phyloP scores from a whole-genome alignment of 2,113 vertebrate genomes.

The Pelusios castaneus region DNA sequence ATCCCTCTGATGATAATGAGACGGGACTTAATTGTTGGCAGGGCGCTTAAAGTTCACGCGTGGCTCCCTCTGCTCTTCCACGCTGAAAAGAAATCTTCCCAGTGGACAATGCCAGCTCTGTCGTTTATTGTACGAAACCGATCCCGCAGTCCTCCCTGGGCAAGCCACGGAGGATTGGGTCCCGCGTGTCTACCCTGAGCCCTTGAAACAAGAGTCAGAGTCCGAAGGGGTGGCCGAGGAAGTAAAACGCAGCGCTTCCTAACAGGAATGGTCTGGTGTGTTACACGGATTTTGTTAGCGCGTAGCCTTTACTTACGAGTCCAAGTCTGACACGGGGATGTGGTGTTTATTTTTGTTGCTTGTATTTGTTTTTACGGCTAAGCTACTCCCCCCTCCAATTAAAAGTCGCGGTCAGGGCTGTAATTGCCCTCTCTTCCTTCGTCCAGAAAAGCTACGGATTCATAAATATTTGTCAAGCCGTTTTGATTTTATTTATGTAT shows the following conservation, averaged over 20 bases:
- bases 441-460: background rate
- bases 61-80: background rate
- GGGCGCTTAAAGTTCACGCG: background rate
- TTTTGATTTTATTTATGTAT: no score
- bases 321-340: slow-evolving; percentile 27
- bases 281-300: no score
- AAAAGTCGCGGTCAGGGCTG: slow-evolving; percentile 63
- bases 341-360: slow-evolving; percentile 7
- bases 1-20: background rate
- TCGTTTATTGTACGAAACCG: background rate
- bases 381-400: slow-evolving; percentile 57
- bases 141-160: background rate
- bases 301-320: slow-evolving; percentile 79
- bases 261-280: background rate
- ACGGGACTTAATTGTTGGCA: background rate
- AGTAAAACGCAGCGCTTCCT: background rate
- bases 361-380: slow-evolving; percentile 12
- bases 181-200: background rate
- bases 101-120: no score
- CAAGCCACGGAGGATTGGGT: background rate
- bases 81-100: accelerated
- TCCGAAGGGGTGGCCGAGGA: background rate
- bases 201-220: background rate
- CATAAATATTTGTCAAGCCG: background rate
- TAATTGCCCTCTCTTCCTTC: slow-evolving; percentile 13